These are phyloP conservation scores for Balearica regulorum DNA, from an alignment of 2,797 vertebrate genomes.

Conservation along the genomic window DNA sequence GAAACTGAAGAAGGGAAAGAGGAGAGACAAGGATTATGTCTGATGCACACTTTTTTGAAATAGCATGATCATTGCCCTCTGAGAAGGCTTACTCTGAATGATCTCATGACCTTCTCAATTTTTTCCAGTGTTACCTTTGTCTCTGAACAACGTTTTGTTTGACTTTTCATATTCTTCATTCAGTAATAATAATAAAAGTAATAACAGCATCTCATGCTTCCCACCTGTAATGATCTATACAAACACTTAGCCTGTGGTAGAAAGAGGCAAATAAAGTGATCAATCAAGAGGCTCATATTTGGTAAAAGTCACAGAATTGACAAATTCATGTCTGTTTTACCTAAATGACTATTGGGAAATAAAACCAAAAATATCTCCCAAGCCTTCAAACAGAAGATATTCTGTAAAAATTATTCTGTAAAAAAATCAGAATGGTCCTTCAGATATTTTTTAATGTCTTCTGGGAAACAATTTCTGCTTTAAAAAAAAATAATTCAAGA, in stretches of 20 bases:
- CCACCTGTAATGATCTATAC: neutral
- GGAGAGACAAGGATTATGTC: neutral
- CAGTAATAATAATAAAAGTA: neutral
- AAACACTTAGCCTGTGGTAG: neutral
- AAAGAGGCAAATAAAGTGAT: neutral
- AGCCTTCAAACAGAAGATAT: neutral
- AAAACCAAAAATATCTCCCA: neutral
- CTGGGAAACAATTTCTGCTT: neutral
- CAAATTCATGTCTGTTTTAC: neutral
- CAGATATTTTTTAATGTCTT: neutral
- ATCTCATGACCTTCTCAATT: neutral
- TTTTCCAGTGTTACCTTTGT: neutral
- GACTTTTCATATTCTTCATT: neutral
- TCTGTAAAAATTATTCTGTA: neutral
- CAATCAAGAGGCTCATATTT: neutral
- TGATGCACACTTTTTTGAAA: neutral
- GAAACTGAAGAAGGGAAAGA: neutral
- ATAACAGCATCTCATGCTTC: neutral
- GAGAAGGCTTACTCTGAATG: neutral
- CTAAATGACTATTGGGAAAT: neutral
- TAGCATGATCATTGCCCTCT: neutral
- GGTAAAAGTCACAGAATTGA: neutral
- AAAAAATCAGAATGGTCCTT: neutral
- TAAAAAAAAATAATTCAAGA: neutral
- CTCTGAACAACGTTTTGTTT: neutral